These are phyloP conservation scores for Cuculus canorus DNA, from an alignment of 2,797 vertebrate species.

Conservation along the genomic window DNA sequence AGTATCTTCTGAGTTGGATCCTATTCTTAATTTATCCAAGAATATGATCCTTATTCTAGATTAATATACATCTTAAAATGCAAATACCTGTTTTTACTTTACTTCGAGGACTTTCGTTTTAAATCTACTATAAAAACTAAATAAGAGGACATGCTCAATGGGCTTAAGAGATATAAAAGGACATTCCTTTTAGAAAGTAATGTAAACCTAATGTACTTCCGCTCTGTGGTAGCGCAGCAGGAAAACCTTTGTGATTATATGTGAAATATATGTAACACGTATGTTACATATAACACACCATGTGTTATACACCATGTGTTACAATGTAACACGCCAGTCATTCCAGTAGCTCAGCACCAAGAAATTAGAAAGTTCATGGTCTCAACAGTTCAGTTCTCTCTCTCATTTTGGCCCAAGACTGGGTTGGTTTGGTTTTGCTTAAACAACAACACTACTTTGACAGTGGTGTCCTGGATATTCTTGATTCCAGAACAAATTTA, in stretches of 20 bases:
- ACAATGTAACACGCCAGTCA: too few relatives aligned
- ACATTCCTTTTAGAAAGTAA: background rate
- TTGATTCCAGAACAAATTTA: background rate
- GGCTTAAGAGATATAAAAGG: background rate
- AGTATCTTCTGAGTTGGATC: background rate
- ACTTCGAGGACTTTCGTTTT: background rate
- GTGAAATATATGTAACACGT: background rate
- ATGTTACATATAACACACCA: too few relatives aligned
- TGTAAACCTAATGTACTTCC: background rate
- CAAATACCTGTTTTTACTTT: background rate
- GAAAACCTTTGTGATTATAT: background rate
- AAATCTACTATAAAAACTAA: background rate
- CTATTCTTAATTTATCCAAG: background rate
- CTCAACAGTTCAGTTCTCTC: background rate
- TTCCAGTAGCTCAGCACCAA: background rate
- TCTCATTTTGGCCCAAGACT: background rate
- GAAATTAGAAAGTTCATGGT: background rate
- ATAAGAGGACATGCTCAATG: background rate
- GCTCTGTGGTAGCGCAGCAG: background rate
- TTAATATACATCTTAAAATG: background rate
- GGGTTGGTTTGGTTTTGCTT: background rate
- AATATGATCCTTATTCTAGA: background rate
- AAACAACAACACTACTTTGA: background rate
- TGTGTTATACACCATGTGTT: too few relatives aligned
- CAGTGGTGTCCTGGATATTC: background rate